Base-by-base conservation (phyloP, 2,113 vertebrate genomes). In the Heterotis niloticus region DNA sequence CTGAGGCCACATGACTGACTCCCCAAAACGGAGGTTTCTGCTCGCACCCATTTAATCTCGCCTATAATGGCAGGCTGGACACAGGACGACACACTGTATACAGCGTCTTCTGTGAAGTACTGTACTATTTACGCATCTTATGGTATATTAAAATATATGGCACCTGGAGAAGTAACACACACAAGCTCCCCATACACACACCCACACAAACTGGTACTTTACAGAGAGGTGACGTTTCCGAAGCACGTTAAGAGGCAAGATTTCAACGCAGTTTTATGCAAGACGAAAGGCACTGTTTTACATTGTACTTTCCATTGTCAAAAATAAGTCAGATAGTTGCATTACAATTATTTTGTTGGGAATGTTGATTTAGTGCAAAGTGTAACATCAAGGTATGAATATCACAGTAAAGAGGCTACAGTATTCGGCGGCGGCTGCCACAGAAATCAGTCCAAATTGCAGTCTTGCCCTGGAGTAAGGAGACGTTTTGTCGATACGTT, bases 241-340 rank as follows among this genome's bases (percentile, higher is more conserved):
- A 67, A 34, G n/a, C 14, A 56, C 62, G 54, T 28, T 54, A 59
- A 72, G 1, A 64, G 69, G 62, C 68, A 34, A 17, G 17, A 16
- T n/a, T 64, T 71, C 75, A 68, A 44, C 74, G 66, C 20, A 34
- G 78, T 78, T 77, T 54, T 51, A 64, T 70, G 34, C 26, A 69
- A 80, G 75, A 74, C 69, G 80, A 84, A 90, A 89, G 89, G 85
- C 88, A 87, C 87, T 73, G 62, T 73, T 82, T 78, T 24, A 28
- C 72, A 20, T 81, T n/a, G 64, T 44, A 68, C 26, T 28, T 73
- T n/a, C n/a, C 67, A 56, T n/a, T 70, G 29, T 75, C 72, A 57
- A 59, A 66, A 81, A 83, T 78, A 78, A 64, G 69, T 72, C 54
- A 83, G 54, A 77, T 78, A 64, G 26, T 56, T 74, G 16, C 69